Percentiles rank a stretch among this genome's conserved stretches.
These are phyloP conservation scores for Agonopterix heracliana DNA, from an alignment of 2,888 invertebrate species.

Conservation along the genomic window DNA sequence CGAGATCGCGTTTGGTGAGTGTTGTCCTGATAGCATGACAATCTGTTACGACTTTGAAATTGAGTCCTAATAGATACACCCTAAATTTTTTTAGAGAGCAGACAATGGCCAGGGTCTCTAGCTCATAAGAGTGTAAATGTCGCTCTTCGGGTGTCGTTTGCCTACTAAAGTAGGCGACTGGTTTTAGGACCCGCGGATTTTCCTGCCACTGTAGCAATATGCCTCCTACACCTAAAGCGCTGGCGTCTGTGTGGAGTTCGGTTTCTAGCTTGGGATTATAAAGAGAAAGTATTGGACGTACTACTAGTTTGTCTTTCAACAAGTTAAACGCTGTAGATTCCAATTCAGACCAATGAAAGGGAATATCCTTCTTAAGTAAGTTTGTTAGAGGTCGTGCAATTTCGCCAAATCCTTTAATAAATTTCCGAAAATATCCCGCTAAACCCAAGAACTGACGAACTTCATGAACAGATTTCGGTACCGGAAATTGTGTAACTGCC, in stretches of 20 bases:
- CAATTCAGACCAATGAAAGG: slow-evolving; percentile 10
- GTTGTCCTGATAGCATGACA: slow-evolving; percentile 7
- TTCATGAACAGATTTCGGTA: slow-evolving; percentile 15
- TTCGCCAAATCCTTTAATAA: slow-evolving; percentile 14
- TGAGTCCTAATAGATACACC: slow-evolving; percentile 23
- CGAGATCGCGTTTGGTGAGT: neutral
- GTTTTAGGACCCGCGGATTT: slow-evolving; percentile 10
- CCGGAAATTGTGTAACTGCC: slow-evolving; percentile 14
- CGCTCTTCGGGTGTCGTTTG: slow-evolving; percentile 18
- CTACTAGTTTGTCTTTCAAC: slow-evolving; percentile 7
- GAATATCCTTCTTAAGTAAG: slow-evolving; percentile 14
- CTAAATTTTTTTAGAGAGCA: slow-evolving; percentile 23
- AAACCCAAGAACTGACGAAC: slow-evolving; percentile 19
- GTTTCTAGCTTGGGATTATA: slow-evolving; percentile 25
- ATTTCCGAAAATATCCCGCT: slow-evolving; percentile 18
- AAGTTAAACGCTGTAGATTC: slow-evolving; percentile 4
- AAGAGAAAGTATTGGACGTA: slow-evolving; percentile 22
- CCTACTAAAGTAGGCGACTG: slow-evolving; percentile 21
- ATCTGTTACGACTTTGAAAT: slow-evolving; percentile 21
- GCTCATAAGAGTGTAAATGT: slow-evolving; percentile 18
- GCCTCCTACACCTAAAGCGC: slow-evolving; percentile 24
- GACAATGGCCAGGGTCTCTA: slow-evolving; percentile 23
- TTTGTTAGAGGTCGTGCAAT: slow-evolving; percentile 15
- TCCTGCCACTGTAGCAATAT: slow-evolving; percentile 24
- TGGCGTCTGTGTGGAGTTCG: slow-evolving; percentile 32